Base-by-base conservation (phyloP, 53 echinoderm and acorn worm species). In the Paracentrotus lividus region DNA sequence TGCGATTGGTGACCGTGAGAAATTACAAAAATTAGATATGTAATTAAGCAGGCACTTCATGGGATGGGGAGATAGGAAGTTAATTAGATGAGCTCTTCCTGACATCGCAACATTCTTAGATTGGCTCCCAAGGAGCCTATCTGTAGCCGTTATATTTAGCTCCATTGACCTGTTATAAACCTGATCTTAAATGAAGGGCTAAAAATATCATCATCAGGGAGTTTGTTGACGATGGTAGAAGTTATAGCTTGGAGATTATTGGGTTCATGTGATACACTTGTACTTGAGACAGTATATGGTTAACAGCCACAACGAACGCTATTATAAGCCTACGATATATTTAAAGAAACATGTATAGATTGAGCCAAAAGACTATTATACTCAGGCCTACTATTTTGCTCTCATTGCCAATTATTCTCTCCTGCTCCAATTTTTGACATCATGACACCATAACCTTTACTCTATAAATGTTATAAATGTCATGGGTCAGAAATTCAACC, bases 61-160 rank as follows among this genome's bases (percentile, higher is more conserved):
- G 26, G 43, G 23, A 43, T 5, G 9, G 26, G n/a, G 47, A 24
- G 45, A 44, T 24, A 45, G 47, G 49, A 10, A 81, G 32, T 40
- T 81, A 81, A 47, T 26, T 81, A 27, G 9, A 47, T 81, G 10
- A 47, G 44, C 47, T 45, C 47, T 81, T 47, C 45, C 47, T 81
- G 45, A 81, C 81, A 47, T 45, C 27, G 20, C 81, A 78, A 78
- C 81, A 81, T 81, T 81, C 81, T 81, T 8, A 24, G 47, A 81
- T 81, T 81, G 47, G 13, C 23, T 45, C 44, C n/a, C 44, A 81
- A 44, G 81, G 44, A n/a, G n/a, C 47, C 43, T 43, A 78, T 16
- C 9, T 44, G 81, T 26, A 78, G 23, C 12, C 81, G n/a, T 27
- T 47, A 24, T 45, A n/a, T 81, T 81, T 81, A 81, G 81, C 44